Evolutionary conservation across 2,888 invertebrate species (phyloP).

Genomic region (Aphrophora alni): DNA sequence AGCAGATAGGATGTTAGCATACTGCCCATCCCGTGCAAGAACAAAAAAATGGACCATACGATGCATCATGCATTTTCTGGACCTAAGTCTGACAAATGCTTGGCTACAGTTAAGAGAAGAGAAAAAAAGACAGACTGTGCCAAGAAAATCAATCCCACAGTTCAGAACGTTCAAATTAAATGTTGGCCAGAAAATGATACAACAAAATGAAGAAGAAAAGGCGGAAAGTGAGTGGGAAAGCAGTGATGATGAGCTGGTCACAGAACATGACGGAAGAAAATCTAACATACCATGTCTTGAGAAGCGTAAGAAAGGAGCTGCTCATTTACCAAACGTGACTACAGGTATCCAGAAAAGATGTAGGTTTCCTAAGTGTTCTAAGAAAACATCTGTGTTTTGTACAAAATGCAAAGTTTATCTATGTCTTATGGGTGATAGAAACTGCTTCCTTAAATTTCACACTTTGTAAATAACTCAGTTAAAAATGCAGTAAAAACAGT

Average conservation of each 20-base stretch:
- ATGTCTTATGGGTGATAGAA: background rate
- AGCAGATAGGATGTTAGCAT: background rate
- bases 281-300: too few relatives aligned
- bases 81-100: constrained; percentile 3
- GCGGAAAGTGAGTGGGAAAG: too few relatives aligned
- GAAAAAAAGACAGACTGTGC: background rate
- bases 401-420: background rate
- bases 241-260: too few relatives aligned
- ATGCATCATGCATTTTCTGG: background rate
- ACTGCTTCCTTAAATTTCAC: constrained; percentile 10
- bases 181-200: too few relatives aligned
- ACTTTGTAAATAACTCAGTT: too few relatives aligned
- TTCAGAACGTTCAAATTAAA: background rate
- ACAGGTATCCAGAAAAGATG: background rate
- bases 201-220: too few relatives aligned
- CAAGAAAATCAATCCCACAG: background rate
- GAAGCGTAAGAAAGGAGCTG: too few relatives aligned
- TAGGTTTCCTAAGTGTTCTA: background rate
- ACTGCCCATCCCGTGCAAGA: background rate
- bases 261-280: too few relatives aligned
- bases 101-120: constrained; percentile 1
- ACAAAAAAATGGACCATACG: constrained; percentile 13
- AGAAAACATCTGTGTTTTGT: constrained; percentile 17
- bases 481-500: too few relatives aligned
- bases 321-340: too few relatives aligned